A percentile compares a stretch with the other conserved stretches of the same genome.
Conservation (phyloP, 2,113 vertebrate species). For the Todiramphus chloris region DNA sequence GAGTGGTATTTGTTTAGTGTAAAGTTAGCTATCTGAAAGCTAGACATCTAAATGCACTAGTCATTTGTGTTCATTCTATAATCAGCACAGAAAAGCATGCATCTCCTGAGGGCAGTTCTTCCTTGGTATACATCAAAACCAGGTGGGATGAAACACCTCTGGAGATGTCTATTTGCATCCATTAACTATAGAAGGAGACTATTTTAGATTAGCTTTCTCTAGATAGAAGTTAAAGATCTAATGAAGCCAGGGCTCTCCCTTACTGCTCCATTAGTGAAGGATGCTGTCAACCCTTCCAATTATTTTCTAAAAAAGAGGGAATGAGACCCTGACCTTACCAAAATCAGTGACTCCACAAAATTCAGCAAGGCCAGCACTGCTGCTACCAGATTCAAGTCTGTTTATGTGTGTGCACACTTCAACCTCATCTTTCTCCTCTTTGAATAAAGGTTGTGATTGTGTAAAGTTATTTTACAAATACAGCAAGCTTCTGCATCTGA, state of each 20-base stretch:
- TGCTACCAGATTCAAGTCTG: neutral
- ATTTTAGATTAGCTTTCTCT: slow-evolving; percentile 20
- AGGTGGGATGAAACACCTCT: slow-evolving; percentile 25
- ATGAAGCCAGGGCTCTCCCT: neutral
- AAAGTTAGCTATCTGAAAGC: slow-evolving; percentile 5
- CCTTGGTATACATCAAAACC: slow-evolving; percentile 17
- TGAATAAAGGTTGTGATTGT: neutral
- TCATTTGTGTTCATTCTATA: neutral
- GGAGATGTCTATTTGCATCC: slow-evolving; percentile 36
- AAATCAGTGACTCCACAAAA: neutral
- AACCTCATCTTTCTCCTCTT: neutral
- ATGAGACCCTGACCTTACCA: neutral
- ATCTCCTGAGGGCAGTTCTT: slow-evolving; percentile 28
- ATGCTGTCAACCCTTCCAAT: neutral
- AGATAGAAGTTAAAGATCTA: neutral
- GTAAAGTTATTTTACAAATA: neutral
- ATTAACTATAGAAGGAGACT: neutral
- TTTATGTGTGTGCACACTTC: neutral
- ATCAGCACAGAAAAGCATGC: slow-evolving; percentile 3
- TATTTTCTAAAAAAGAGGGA: neutral
- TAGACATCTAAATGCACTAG: neutral
- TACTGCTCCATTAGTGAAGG: neutral
- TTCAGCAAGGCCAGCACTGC: neutral
- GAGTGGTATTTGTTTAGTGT: neutral
- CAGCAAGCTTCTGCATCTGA: neutral